Evolutionary conservation across 1,140 invertebrate species (phyloP).

Genomic region (Psilanteris sp.): DNA sequence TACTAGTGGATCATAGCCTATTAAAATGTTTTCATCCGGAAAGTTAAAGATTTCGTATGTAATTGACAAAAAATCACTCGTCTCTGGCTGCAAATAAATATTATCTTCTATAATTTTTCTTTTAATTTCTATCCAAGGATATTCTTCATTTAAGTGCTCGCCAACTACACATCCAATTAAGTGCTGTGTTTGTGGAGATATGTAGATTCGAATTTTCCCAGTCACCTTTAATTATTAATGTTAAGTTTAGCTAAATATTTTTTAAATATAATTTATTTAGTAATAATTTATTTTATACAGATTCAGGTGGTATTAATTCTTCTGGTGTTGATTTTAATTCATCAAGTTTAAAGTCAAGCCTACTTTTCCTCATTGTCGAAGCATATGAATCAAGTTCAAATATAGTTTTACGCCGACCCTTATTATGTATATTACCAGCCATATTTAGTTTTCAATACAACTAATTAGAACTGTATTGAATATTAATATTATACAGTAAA

Average conservation of each 20-base stretch:
- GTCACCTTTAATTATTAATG: constrained; percentile 12
- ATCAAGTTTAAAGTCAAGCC: constrained; percentile 6
- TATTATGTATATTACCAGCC: no score
- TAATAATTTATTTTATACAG: no score
- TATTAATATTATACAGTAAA: no score
- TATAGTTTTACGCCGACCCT: constrained; percentile 58
- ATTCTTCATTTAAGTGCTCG: constrained; percentile 84
- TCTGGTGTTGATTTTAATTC: no score
- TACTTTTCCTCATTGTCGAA: constrained; percentile 1
- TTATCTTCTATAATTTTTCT: constrained; percentile 84
- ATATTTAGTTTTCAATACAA: no score
- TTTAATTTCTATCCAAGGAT: constrained; percentile 85
- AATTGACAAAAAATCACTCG: constrained; percentile 82
- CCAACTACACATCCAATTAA: constrained; percentile 79
- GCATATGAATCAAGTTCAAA: constrained; percentile 66
- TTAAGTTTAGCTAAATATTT: no score
- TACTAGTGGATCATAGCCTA: constrained; percentile 85
- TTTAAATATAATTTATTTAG: no score
- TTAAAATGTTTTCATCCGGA: constrained; percentile 81
- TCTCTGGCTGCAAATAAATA: constrained; percentile 77
- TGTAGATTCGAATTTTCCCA: constrained; percentile 69
- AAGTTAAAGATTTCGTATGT: constrained; percentile 80
- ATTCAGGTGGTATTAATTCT: no score
- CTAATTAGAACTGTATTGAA: no score
- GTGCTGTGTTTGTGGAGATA: constrained; percentile 78